Percentiles rank a stretch among this genome's conserved stretches.
These are phyloP conservation scores for Archips crataeganus DNA, from an alignment of 2,888 invertebrate genomes.

Conservation along the genomic window DNA sequence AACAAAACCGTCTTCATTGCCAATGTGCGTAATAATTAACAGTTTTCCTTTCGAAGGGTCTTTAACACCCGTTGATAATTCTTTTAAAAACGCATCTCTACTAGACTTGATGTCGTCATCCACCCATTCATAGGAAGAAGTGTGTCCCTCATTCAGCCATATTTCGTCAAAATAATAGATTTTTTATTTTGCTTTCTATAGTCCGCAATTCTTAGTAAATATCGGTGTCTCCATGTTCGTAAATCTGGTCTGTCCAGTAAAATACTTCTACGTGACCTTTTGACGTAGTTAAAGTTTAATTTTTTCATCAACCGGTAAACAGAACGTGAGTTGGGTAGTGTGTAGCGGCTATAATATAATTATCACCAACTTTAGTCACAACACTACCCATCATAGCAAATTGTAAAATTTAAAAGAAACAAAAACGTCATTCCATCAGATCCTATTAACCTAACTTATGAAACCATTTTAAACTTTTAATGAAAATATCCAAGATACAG, in stretches of 20 bases:
- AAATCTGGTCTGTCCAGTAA: constrained; percentile 18
- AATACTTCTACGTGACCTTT: constrained; percentile 16
- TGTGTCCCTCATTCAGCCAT: not conserved
- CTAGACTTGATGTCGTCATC: not conserved
- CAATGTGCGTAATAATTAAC: constrained; percentile 23
- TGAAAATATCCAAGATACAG: too few relatives aligned
- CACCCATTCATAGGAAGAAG: constrained; percentile 7
- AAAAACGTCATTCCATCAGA: too few relatives aligned
- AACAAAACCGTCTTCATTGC: constrained; percentile 24
- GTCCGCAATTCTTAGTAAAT: not conserved
- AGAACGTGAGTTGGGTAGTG: not conserved
- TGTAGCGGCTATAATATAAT: too few relatives aligned
- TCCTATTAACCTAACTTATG: too few relatives aligned
- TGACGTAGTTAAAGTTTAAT: constrained; percentile 21
- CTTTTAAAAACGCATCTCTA: not conserved
- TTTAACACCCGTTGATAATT: constrained; percentile 7
- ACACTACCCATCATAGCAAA: too few relatives aligned
- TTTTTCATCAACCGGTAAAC: constrained; percentile 15
- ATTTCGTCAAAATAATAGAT: not conserved
- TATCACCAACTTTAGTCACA: too few relatives aligned
- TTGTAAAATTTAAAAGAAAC: too few relatives aligned
- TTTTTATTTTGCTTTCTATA: constrained; percentile 5
- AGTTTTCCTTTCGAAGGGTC: constrained; percentile 17
- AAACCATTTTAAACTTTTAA: too few relatives aligned
- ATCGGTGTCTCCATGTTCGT: not conserved